Percentiles rank a stretch among this genome's conserved stretches.
phyloP scores from a whole-genome alignment of 2,113 vertebrate genomes.

The Lepisosteus osseus region DNA sequence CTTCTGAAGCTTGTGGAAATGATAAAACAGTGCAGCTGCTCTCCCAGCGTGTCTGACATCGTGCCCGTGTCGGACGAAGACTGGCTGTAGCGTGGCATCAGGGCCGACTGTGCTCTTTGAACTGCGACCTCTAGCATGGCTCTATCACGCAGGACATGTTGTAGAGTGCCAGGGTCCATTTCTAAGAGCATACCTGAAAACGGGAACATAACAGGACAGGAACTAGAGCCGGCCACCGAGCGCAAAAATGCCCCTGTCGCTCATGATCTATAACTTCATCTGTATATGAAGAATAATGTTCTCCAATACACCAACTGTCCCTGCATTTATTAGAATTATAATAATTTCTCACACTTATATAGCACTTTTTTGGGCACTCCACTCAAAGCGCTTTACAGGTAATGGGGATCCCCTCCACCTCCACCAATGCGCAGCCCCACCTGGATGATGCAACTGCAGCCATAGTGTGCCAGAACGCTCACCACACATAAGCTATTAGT shows the following conservation, averaged over 20 bases:
- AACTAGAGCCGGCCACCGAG: neutral
- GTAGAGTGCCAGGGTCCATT: conserved; percentile 55
- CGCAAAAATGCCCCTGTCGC: conserved; percentile 5
- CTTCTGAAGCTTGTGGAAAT: conserved; percentile 8
- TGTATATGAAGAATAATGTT: neutral
- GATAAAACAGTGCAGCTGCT: conserved; percentile 9
- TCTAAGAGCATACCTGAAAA: conserved; percentile 70
- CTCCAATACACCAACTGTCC: neutral
- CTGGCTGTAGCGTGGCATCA: conserved; percentile 22
- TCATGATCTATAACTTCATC: neutral
- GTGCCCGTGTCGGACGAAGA: conserved; percentile 8
- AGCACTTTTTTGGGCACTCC: too few species aligned
- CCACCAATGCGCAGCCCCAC: too few species aligned
- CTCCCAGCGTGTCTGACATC: conserved; percentile 4
- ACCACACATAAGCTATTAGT: too few species aligned
- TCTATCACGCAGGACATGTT: conserved; percentile 53
- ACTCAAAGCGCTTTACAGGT: too few species aligned
- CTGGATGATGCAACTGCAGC: too few species aligned
- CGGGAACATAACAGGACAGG: neutral
- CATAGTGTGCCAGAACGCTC: too few species aligned
- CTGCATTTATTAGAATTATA: too few species aligned
- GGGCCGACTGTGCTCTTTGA: conserved; percentile 59
- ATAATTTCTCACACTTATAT: too few species aligned
- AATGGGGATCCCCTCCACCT: too few species aligned
- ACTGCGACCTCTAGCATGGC: conserved; percentile 58